phyloP scores from a whole-genome alignment of 1,140 invertebrate species.

The Liolophura sinensis region DNA sequence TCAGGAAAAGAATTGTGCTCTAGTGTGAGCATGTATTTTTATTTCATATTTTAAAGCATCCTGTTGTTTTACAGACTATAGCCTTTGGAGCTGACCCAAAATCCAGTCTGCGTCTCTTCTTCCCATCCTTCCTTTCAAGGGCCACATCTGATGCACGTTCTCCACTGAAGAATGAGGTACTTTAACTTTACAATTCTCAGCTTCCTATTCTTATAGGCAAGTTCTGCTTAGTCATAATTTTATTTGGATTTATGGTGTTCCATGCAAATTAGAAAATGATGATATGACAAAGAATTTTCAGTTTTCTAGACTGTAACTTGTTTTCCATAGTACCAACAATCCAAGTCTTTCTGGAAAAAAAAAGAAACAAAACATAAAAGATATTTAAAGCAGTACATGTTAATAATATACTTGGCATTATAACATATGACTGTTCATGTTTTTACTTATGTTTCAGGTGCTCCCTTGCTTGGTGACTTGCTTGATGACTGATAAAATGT shows the following conservation, averaged over 20 bases:
- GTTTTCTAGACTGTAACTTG: no score
- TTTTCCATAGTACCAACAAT: no score
- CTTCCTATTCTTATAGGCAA: not conserved
- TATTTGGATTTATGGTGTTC: not conserved
- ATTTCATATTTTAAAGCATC: not conserved
- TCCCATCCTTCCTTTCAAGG: constrained; percentile 52
- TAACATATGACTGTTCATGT: no score
- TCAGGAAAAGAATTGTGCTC: not conserved
- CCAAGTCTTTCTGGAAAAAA: no score
- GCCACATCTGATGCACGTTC: constrained; percentile 22
- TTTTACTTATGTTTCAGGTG: constrained; percentile 35
- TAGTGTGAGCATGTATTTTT: constrained; percentile 1
- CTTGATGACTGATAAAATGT: constrained; percentile 48
- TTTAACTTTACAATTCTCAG: not conserved
- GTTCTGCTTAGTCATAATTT: not conserved
- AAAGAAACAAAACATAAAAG: no score
- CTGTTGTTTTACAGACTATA: constrained; percentile 37
- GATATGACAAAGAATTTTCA: not conserved
- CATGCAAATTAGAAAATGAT: not conserved
- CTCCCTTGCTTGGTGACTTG: constrained; percentile 48
- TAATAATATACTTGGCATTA: no score
- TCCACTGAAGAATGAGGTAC: constrained; percentile 47
- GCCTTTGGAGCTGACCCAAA: constrained; percentile 44
- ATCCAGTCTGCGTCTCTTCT: constrained; percentile 44
- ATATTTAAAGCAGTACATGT: no score